Conservation (phyloP, 2,888 invertebrate species). For the Eristalis intricaria region DNA sequence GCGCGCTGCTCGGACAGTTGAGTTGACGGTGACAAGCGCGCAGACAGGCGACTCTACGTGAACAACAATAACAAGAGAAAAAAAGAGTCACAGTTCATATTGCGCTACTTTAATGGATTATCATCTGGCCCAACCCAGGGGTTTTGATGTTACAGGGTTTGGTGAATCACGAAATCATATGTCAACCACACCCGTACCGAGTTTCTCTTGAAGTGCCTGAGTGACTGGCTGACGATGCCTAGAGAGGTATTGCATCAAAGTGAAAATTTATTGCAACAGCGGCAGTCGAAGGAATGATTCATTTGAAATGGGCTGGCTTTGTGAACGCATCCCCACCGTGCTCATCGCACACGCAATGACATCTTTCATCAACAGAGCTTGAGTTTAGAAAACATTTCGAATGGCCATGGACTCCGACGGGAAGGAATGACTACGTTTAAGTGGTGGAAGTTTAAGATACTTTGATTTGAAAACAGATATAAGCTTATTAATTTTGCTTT, state of each 20-base stretch:
- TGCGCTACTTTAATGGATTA: slow-evolving; percentile 25
- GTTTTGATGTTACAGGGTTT: slow-evolving; percentile 3
- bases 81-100: slow-evolving; percentile 7
- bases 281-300: background rate
- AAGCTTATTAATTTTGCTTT: too few species aligned
- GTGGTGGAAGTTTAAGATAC: too few species aligned
- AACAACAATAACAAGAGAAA: slow-evolving; percentile 3
- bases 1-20: slow-evolving; percentile 8
- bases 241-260: background rate
- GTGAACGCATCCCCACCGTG: too few species aligned
- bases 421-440: too few species aligned
- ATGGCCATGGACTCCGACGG: too few species aligned
- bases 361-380: background rate
- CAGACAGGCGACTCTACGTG: slow-evolving; percentile 2
- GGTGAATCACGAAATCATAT: background rate
- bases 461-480: too few species aligned
- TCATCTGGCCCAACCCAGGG: slow-evolving; percentile 23
- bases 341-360: background rate
- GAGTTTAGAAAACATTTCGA: too few species aligned
- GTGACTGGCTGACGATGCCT: background rate
- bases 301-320: background rate
- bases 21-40: slow-evolving; percentile 17
- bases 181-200: slow-evolving; percentile 5
- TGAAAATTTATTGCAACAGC: background rate
- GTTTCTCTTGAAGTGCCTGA: background rate